Base-by-base conservation (phyloP, 2,113 vertebrate species). In the Gobio gobio region DNA sequence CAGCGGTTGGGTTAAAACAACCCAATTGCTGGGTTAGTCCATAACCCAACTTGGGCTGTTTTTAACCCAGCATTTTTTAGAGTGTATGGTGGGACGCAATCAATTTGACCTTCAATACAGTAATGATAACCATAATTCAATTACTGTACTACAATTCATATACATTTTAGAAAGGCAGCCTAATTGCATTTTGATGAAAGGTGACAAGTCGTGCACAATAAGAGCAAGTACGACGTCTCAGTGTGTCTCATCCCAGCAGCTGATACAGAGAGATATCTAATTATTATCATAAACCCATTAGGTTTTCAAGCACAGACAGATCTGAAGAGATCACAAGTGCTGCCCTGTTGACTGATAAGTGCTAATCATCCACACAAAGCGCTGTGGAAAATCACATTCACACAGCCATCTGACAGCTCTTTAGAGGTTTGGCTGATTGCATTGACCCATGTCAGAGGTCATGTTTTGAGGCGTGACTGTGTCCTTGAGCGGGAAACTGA, bases 291-390 rank as follows among this genome's bases (percentile, higher is more conserved):
- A 58, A 59, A 78, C 16, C 54, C 22, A 22, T n/a, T 40, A n/a
- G n/a, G 26, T 40, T 33, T 20, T n/a, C 29, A 78, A 36, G 75
- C 20, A 14, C 18, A 58, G 72, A 24, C 78, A 68, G 68, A n/a
- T 14, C 77, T 75, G 66, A n/a, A 64, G 79, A 86, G 58, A 78
- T 78, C 43, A 78, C 49, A 77, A 68, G 61, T 58, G 73, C 70
- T 77, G 74, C 59, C 26, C 64, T 80, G 47, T 66, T 86, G 73
- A 78, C 59, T 83, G 85, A 86, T 51, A 80, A 74, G 58, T 26
- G 24, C n/a, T 29, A 54, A 54, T 76, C 80, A 68, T 68, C 45
- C 73, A 43, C 64, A 26, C n/a, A 56, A 61, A 13, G 43, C 8
- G 58, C 73, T 47, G 49, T n/a, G 24, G 63, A 79, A 78, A 86